Base-by-base conservation (phyloP, 2,113 vertebrate species). In the Burhinus bistriatus region DNA sequence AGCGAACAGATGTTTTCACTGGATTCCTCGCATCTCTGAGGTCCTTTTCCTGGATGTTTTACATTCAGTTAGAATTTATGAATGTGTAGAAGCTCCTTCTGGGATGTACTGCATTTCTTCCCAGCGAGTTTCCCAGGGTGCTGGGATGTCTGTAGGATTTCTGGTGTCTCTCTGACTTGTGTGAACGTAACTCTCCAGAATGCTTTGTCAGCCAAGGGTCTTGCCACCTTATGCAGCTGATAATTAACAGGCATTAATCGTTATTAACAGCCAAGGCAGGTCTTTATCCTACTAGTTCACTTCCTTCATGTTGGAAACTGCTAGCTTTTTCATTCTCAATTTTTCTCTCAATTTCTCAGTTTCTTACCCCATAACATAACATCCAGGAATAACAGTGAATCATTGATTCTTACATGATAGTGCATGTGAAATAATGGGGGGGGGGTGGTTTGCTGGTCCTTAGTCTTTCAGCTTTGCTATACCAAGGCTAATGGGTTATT, bases 11-110 rank as follows among this genome's bases (percentile, higher is more conserved):
- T 97, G 92, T 97, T 97, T 89, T 91, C 81, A 68, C 87, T 96
- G 91, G 94, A 97, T 96, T 97, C 93, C 51, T 91, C 5, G 4
- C 94, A 97, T 96, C 92, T 91, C 97, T 97, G 87, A 97, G 87
- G 93, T 93, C 92, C 89, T 55, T 83, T 97, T 89, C 93, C 94
- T 97, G 96, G 86, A 95, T 95, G 83, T 75, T 97, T 96, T 84
- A 82, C 92, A 92, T 96, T 94, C 86, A 92, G 68, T 76, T 91
- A 91, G 93, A 96, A 95, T 97, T 95, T 95, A 96, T 96, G 89
- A 93, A 97, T 89, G 87, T 87, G 91, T 87, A 87, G 80, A 93
- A 95, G 72, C 36, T 95, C 91, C 95, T 97, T 95, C 81, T 95
- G 93, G 95, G 97, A 91, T 95, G 58, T 87, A 62, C 73, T 91